Base-by-base conservation (phyloP, 92 coral and sea anemone species). In the Parazoanthus darwini region DNA sequence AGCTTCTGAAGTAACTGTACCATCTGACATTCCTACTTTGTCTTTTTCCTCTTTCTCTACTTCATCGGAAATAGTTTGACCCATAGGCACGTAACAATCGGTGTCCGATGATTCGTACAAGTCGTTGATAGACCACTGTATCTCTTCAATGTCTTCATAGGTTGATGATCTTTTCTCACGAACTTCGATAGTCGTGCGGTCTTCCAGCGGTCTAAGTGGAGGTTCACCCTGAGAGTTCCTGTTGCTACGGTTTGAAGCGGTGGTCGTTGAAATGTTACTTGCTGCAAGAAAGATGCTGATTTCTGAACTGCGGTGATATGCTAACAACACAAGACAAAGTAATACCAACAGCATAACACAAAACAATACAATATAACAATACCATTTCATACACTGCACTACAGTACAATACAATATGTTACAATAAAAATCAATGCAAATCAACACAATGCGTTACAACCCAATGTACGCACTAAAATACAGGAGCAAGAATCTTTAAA, bases 91-190 rank as follows among this genome's bases (percentile, higher is more conserved):
- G 26, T 84, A 84, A 23, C 79, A 84, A 5, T 84, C 87, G 25
- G 78, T 70, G 33, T 84, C 87, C 1, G 87, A 84, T 2, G 87
- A 42, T 29, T 84, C 87, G 26, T 84, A 84, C 36, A 84, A 6
- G 36, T 84, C 46, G 29, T 71, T 84, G 18, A 70, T 29, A 1
- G 87, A 71, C 70, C 87, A 84, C 43, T 84, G 87, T 33, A 84
- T 72, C 15, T 71, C 79, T 6, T 84, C 87, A 26, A 84, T 84
- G 66, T 84, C 87, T 71, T 84, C 79, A 33, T 84, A 84, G 0
- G 87, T 84, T 2, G 87, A 84, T 29, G 87, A 84, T 14, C 87
- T 84, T 20, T 71, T 71, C 39, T 84, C 87, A 22, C 87, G 87
- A 46, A 84, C 87, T 38, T 84, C 87, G 11, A 70, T 75, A 18